These are phyloP conservation scores for Chondrosia reniformis DNA, from an alignment of 37 sponge, comb jelly and placozoan genomes.

Conservation along the genomic window DNA sequence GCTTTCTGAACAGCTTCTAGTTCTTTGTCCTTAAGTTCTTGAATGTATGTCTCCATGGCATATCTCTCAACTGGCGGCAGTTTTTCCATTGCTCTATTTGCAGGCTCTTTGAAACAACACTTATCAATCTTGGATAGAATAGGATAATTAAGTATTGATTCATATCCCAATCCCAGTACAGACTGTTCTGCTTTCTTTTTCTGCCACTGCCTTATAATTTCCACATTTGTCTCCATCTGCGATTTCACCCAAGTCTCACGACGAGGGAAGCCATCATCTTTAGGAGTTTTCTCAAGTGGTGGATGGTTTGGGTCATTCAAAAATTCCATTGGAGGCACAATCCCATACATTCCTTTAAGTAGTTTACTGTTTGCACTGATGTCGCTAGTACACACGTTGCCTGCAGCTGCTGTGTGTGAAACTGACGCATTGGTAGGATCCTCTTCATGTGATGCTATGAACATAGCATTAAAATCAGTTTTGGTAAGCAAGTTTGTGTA, in stretches of 20 bases:
- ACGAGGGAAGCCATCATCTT: conserved; percentile 1
- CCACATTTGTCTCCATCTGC: conserved; percentile 3
- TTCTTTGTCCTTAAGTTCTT: conserved; percentile 2
- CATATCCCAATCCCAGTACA: conserved; percentile 3
- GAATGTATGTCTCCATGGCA: conserved; percentile 3
- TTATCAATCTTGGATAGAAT: neutral
- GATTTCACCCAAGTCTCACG: neutral
- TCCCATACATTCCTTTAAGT: conserved; percentile 2
- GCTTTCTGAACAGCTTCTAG: conserved; percentile 3
- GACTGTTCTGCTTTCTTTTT: conserved; percentile 2
- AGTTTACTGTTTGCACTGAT: conserved; percentile 2
- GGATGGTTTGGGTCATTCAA: neutral
- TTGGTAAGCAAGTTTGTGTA: neutral
- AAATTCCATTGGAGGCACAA: conserved; percentile 2
- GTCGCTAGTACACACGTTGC: neutral
- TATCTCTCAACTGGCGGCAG: conserved; percentile 3
- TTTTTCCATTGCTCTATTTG: conserved; percentile 2
- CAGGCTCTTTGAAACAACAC: conserved; percentile 3
- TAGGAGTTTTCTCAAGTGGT: conserved; percentile 2
- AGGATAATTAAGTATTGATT: neutral
- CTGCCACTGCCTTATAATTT: conserved; percentile 2
- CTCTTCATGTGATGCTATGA: conserved; percentile 2
- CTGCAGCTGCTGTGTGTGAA: neutral
- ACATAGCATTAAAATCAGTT: neutral
- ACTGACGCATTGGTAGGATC: neutral